phyloP scores from a whole-genome alignment of 2,113 vertebrate species.

The Nestor notabilis region DNA sequence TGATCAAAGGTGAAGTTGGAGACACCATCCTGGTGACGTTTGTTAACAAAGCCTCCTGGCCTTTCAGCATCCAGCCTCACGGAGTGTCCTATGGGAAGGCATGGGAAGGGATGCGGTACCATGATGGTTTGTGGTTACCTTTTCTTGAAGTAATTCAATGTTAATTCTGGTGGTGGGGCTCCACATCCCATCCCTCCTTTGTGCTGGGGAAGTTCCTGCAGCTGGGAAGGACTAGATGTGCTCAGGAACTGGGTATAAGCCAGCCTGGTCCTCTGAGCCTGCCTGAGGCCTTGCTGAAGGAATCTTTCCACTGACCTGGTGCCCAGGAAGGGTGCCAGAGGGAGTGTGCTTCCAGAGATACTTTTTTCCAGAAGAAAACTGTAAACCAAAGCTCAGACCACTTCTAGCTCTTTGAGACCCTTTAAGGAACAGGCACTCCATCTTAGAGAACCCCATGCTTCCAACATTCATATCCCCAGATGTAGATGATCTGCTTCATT shows the following conservation, averaged over 20 bases:
- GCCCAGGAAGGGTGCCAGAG: too few relatives aligned
- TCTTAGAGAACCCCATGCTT: neutral
- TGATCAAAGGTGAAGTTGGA: constrained; percentile 81
- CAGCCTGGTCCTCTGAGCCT: neutral
- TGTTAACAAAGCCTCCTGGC: constrained; percentile 77
- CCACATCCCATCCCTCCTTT: neutral
- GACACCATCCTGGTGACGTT: constrained; percentile 77
- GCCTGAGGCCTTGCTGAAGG: neutral
- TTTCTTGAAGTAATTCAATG: neutral
- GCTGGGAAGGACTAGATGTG: neutral
- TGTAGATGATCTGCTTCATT: rapidly evolving
- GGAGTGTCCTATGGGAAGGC: constrained; percentile 75
- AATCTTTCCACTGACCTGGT: neutral
- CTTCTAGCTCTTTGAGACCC: neutral
- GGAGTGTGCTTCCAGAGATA: neutral
- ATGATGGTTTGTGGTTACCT: constrained; percentile 69
- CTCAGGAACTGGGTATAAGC: neutral
- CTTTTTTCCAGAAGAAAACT: neutral
- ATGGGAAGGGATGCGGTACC: constrained; percentile 70
- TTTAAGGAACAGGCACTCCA: rapidly evolving
- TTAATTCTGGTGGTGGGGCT: neutral
- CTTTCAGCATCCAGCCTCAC: constrained; percentile 81
- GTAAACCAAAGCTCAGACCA: neutral
- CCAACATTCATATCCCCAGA: neutral
- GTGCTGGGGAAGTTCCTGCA: neutral